phyloP scores from a whole-genome alignment of 2,888 invertebrate genomes.

The Colostygia pectinataria region DNA sequence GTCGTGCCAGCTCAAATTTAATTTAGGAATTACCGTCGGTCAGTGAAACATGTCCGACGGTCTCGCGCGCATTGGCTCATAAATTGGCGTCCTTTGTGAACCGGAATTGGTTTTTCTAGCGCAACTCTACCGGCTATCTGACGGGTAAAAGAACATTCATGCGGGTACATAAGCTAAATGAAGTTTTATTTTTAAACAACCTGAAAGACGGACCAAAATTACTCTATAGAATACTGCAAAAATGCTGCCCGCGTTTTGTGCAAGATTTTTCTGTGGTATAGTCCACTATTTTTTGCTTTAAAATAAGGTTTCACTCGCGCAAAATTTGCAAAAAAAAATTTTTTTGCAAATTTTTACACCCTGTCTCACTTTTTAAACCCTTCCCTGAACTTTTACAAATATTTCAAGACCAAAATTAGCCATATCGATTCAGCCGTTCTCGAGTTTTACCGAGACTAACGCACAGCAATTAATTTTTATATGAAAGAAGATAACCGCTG shows the following conservation, averaged over 20 bases:
- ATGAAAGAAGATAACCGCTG: no score
- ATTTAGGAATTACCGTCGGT: constrained; percentile 16
- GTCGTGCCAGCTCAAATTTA: constrained; percentile 5
- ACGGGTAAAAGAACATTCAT: constrained; percentile 40
- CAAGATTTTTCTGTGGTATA: no score
- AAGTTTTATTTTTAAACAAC: constrained; percentile 14
- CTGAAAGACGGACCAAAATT: background rate
- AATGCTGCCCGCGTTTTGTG: background rate
- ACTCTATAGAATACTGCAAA: background rate
- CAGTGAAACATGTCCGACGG: constrained; percentile 29
- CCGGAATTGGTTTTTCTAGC: constrained; percentile 69
- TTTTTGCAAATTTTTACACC: no score
- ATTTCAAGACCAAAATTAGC: no score
- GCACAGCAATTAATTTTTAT: no score
- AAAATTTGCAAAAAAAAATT: no score
- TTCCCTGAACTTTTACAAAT: no score
- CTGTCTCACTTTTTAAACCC: no score
- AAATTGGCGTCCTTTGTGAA: constrained; percentile 68
- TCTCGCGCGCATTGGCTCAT: constrained; percentile 55
- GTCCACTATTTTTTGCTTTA: no score
- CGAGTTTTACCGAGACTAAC: no score
- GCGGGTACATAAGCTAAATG: constrained; percentile 25
- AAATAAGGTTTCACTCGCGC: no score
- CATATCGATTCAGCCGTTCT: no score
- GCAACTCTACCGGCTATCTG: constrained; percentile 42